phyloP scores from a whole-genome alignment of 1,140 invertebrate species.

The Magallana ariakensis region DNA sequence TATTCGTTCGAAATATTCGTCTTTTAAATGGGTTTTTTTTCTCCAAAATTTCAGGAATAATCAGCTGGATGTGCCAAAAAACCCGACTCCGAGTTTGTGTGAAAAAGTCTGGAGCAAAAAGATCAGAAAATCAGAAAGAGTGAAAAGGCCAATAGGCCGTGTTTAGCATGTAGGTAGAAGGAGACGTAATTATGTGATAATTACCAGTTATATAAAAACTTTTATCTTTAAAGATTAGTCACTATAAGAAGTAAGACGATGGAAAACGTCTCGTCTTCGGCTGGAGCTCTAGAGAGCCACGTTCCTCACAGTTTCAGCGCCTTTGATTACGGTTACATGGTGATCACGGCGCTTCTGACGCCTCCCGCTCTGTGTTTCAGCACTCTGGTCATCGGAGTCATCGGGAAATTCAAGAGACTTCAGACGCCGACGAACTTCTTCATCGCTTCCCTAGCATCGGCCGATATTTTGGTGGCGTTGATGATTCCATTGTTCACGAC shows the following conservation, averaged over 20 bases:
- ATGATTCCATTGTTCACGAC: constrained; percentile 64
- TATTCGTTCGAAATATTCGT: no score
- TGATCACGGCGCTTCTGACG: constrained; percentile 83
- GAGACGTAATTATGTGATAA: neutral
- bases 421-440: constrained; percentile 96
- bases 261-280: neutral
- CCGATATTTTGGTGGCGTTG: constrained; percentile 94
- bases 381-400: constrained; percentile 72
- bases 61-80: no score
- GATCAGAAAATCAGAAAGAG: no score
- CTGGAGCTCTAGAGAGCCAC: neutral
- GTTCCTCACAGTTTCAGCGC: neutral
- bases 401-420: constrained; percentile 86
- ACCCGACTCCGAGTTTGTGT: no score
- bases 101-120: no score
- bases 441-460: constrained; percentile 91
- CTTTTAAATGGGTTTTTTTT: no score
- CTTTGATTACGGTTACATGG: constrained; percentile 59
- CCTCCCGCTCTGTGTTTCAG: constrained; percentile 90
- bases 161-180: no score
- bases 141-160: no score
- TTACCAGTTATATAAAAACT: neutral
- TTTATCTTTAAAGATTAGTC: neutral
- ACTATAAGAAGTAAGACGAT: neutral
- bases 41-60: no score